These are phyloP conservation scores for Cettia cetti DNA, from an alignment of 2,113 vertebrate genomes.

Conservation along the genomic window DNA sequence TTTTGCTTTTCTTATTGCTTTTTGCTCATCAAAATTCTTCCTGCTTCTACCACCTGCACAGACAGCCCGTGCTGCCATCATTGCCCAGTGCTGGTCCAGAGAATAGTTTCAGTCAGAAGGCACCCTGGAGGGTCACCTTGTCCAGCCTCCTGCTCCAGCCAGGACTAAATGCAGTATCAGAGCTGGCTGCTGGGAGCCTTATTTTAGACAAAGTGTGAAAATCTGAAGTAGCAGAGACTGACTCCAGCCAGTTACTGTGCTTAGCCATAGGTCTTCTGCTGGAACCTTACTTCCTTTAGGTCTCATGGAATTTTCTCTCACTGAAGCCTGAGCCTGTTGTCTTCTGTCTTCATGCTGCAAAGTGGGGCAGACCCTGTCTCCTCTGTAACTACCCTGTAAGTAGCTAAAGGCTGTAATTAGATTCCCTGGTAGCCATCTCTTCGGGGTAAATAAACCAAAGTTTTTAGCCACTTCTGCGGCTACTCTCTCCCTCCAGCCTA, in stretches of 20 bases:
- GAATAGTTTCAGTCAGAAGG: background rate
- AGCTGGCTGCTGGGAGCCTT: background rate
- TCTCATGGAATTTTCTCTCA: background rate
- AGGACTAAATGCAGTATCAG: background rate
- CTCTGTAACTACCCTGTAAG: background rate
- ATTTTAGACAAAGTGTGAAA: background rate
- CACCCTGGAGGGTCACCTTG: background rate
- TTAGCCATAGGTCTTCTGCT: background rate
- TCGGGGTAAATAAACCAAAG: background rate
- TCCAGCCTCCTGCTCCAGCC: background rate
- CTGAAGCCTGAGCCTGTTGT: background rate
- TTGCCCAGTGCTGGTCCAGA: background rate
- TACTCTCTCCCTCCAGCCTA: background rate
- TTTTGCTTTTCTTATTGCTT: background rate
- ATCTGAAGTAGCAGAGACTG: background rate
- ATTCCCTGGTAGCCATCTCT: background rate
- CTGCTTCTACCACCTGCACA: background rate
- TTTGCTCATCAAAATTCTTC: background rate
- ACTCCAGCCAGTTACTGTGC: background rate
- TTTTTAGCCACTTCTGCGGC: background rate
- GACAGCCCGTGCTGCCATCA: background rate
- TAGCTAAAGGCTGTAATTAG: background rate
- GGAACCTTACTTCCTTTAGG: background rate
- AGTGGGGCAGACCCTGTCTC: background rate
- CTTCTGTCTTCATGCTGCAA: background rate